Evolutionary conservation across 2,888 invertebrate genomes (phyloP), one percentile per base, ranked within the genome.

Genomic region (Nudaria mundana): DNA sequence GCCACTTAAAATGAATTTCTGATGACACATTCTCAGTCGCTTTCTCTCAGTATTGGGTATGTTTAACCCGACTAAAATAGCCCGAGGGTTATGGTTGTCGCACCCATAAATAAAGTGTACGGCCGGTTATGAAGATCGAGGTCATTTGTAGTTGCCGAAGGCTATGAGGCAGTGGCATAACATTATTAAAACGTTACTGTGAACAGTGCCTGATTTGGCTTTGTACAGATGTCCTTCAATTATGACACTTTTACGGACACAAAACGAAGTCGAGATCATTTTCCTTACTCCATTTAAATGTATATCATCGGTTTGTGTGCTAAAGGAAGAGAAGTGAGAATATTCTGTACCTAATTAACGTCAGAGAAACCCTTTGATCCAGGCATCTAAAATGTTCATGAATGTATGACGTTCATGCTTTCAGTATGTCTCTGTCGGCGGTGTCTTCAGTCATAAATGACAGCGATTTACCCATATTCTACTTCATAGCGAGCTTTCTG

Each of bases 351-450:
- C n/a, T n/a, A 63, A 77, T 80, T 73, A 77, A 72, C 53, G 66
- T 66, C 71, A 63, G 56, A 56, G 51, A 43, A 56, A 46, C 54
- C 62, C 80, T 83, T 84, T 84, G 83, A 84, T 83, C 77, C 66
- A 56, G 56, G 62, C 65, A 75, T 70, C 71, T 77, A 69, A 63
- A 67, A 74, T 67, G 71, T 66, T 68, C 66, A 61, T 64, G 63
- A 71, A 71, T 66, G 69, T 73, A 68, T 71, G 72, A 72, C 58
- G 55, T 54, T 66, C 66, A 67, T 72, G 71, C 69, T 62, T 67
- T 65, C 60, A 66, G 65, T 65, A 67, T 68, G 65, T 53, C 47
- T 47, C 54, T 56, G 44, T 52, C 52, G 40, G 33, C 5, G 34
- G 11, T 12, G 41, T 23, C 13, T 5, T 34, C 56, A 66, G 47